phyloP scores from a whole-genome alignment of 1,140 invertebrate genomes.

The Pseudachorutes palmiensis region DNA sequence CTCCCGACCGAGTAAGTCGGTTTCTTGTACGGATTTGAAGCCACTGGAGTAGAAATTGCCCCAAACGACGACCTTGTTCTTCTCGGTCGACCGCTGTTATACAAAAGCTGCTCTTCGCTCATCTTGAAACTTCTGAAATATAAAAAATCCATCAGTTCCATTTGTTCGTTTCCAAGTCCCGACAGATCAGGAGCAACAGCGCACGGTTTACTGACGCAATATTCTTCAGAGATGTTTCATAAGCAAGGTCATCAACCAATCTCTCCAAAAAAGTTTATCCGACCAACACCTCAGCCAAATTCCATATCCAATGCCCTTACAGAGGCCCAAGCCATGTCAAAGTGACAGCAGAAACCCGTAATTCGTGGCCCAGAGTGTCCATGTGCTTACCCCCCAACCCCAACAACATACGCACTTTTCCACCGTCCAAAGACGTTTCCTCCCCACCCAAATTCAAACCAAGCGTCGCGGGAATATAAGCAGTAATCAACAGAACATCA shows the following conservation, averaged over 20 bases:
- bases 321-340: too few species aligned
- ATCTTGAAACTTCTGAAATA: background rate
- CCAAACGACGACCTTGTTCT: background rate
- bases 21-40: background rate
- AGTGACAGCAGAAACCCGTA: too few species aligned
- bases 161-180: background rate
- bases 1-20: background rate
- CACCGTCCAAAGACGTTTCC: background rate
- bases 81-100: background rate
- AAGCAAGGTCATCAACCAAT: too few species aligned
- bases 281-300: too few species aligned
- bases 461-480: background rate
- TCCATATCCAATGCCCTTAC: too few species aligned
- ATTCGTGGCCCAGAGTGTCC: too few species aligned
- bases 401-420: background rate
- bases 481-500: too few species aligned
- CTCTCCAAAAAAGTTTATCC: too few species aligned
- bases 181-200: background rate
- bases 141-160: background rate
- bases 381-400: slow-evolving; percentile 4
- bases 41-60: background rate
- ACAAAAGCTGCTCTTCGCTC: background rate
- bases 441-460: background rate
- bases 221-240: too few species aligned
- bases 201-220: too few species aligned